Base-by-base conservation (phyloP, 2,797 vertebrate genomes). In the Vireo griseus region DNA sequence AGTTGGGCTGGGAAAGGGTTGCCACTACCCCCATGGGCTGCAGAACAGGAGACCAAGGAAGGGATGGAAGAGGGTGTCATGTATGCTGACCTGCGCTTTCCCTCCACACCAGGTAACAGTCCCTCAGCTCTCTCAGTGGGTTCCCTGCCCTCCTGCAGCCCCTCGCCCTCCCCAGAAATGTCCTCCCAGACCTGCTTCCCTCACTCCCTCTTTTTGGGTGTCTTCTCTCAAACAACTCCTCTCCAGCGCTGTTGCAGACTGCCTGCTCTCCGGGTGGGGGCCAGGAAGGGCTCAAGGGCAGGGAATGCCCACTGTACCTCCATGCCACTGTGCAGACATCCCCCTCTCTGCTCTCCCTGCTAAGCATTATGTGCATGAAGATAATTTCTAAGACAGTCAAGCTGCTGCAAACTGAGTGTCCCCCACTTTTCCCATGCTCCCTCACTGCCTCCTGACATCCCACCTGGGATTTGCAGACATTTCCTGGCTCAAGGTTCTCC, bases 21-120 rank as follows among this genome's bases (percentile, higher is more conserved):
- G 16, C 65, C 0, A 0, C 26, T 66, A 62, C 24, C n/a, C 22
- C 31, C 0, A 9, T 25, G 57, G 42, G 50, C 51, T 3, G 5
- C 84, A 52, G 63, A 74, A 40, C 2, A 1, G 65, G 29, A 88
- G 5, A 39, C 33, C 3, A 6, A n/a, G 45, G 37, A 24, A n/a
- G 45, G 18, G 52, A 92, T 95, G 95, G 92, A 91, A 28, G 87
- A 95, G 7, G 18, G 48, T 24, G 75, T 91, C 81, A 85, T 13
- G 0, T 94, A 95, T 0, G 68, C 92, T 0, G 87, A 94, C 17
- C 91, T 96, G 72, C 48, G 26, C 78, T 86, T 94, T 68, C 57
- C 82, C 5, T 31, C 87, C 3, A 5, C 68, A 11, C 48, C 76
- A 94, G 95, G 93, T 95, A 94, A 94, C 7, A 24, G 10, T 16